Percentiles rank a stretch among this genome's conserved stretches.
phyloP scores from a whole-genome alignment of 2,113 vertebrate species.

The Pituophis catenifer region DNA sequence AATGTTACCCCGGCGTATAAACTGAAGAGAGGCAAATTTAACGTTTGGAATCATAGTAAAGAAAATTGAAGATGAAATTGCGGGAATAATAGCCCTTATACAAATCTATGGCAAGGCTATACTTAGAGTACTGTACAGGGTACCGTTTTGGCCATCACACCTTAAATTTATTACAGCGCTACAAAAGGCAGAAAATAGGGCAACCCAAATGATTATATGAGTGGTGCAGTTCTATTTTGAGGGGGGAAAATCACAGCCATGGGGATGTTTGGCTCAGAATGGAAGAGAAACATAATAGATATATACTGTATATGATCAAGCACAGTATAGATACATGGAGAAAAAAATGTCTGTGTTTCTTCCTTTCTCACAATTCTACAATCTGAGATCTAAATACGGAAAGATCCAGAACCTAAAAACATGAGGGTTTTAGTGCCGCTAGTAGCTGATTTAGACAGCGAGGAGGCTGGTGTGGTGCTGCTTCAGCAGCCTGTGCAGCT shows the following conservation, averaged over 20 bases:
- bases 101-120: background rate
- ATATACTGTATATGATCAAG: background rate
- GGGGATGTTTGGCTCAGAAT: background rate
- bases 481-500: no score
- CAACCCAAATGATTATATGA: background rate
- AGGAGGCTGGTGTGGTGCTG: no score
- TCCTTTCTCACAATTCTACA: background rate
- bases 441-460: no score
- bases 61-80: background rate
- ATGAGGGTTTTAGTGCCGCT: no score
- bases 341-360: background rate
- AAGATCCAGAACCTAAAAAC: background rate
- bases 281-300: background rate
- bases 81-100: background rate
- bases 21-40: background rate
- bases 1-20: background rate
- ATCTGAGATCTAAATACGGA: background rate
- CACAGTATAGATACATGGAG: background rate
- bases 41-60: background rate
- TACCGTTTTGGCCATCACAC: background rate
- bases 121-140: background rate
- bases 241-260: background rate
- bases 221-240: background rate
- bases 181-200: background rate
- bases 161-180: background rate